Conservation (phyloP, 2,888 invertebrate genomes). For the Pachymerium ferrugineum region DNA sequence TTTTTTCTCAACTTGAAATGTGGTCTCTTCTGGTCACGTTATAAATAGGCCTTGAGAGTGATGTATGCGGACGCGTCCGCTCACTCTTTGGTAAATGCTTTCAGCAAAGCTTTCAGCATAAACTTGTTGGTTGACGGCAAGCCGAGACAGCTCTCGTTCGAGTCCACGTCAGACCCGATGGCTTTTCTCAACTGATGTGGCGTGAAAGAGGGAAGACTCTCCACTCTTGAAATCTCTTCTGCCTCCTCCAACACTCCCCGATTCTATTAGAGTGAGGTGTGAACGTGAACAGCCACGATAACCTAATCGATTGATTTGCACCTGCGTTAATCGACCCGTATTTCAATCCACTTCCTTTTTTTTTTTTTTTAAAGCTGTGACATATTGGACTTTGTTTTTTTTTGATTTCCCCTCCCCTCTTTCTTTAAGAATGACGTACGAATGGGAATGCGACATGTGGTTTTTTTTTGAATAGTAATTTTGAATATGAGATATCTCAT, state of each 20-base stretch:
- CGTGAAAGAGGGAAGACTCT: constrained; percentile 1
- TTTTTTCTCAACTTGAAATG: not conserved
- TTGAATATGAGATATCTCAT: not conserved
- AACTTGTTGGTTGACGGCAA: constrained; percentile 25
- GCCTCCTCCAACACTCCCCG: no score
- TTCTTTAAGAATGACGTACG: no score
- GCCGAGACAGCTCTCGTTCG: constrained; percentile 16
- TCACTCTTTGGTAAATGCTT: constrained; percentile 25
- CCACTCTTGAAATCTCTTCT: no score
- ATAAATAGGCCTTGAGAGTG: constrained; percentile 2
- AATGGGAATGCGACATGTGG: not conserved
- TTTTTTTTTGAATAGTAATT: not conserved
- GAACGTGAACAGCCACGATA: no score
- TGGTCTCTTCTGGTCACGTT: not conserved
- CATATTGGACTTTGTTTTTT: no score
- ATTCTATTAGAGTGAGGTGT: no score
- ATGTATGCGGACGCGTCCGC: constrained; percentile 15
- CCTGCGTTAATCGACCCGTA: no score
- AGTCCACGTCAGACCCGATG: constrained; percentile 19
- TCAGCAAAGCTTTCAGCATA: constrained; percentile 24
- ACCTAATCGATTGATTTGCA: not conserved
- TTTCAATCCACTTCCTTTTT: no score
- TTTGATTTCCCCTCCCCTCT: no score
- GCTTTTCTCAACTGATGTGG: constrained; percentile 25
- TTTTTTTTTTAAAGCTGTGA: no score